Base-by-base conservation (phyloP, 2,113 vertebrate genomes). In the Odocoileus virginianus region DNA sequence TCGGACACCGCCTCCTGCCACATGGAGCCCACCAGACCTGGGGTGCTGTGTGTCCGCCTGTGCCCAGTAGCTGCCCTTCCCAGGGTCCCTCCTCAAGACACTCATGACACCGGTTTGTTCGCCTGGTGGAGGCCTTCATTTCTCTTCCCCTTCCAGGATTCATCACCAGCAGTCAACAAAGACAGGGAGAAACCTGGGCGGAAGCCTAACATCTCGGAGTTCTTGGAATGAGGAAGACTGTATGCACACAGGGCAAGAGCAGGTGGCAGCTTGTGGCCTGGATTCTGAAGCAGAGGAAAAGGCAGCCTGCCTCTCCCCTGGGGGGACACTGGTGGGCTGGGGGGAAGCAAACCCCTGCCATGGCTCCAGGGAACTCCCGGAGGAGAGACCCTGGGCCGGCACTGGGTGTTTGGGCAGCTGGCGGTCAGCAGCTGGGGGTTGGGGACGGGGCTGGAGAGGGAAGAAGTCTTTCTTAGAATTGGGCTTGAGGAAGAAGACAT, bases 401-500 rank as follows among this genome's bases (percentile, higher is more conserved):
- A 33, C 13, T 6, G 0, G 82, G 43, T 27, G 6, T 25, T 54
- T 27, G 23, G 85, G n/a, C 9, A 25, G 27, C 58, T 90, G 67
- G 27, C 12, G 14, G 47, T 78, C 33, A 74, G 64, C 25, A 33
- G 27, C 78, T 28, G 23, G 40, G 17, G 60, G n/a, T 2, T 21
- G 21, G 43, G 43, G 33, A 13, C 4, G 6, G 89, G 30, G 12
- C 17, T 28, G 74, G 52, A 52, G 30, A 81, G 78, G 28, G 64
- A n/a, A 64, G 50, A 40, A 64, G 55, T 45, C 85, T 94, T 98
- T 97, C 97, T 96, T 52, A 92, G 97, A 98, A 98, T 1, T n/a
- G 33, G 52, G 50, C 54, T 96, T 6, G 1, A 96, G 94, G 97
- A 96, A 97, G 43, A 94, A 61, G 67, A 45, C 25, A 2, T 30